Evolutionary conservation across 2,888 invertebrate genomes (phyloP).

Genomic region (Coenonympha arcania): DNA sequence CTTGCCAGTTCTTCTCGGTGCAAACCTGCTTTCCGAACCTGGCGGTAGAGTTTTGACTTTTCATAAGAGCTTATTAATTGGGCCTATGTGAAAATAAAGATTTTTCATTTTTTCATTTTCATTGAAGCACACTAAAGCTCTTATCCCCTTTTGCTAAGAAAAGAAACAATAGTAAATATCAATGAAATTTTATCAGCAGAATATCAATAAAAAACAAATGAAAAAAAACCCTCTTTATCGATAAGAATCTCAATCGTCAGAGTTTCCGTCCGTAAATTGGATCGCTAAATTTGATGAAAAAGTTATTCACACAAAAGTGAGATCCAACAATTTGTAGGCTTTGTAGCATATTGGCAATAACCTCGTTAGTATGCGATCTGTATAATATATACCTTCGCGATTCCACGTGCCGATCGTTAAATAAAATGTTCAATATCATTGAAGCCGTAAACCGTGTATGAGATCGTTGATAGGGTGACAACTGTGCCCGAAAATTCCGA

Average conservation of each 20-base stretch:
- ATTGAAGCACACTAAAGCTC: too few species aligned
- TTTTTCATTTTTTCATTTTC: too few species aligned
- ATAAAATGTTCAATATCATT: conserved; percentile 51
- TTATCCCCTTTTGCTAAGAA: too few species aligned
- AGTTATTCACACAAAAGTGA: neutral
- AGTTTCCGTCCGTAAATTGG: neutral
- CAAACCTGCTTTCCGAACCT: too few species aligned
- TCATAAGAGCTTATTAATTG: too few species aligned
- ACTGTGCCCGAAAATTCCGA: conserved; percentile 46
- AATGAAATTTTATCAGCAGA: too few species aligned
- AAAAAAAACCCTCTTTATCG: neutral
- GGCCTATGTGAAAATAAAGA: too few species aligned
- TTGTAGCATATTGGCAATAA: conserved; percentile 34
- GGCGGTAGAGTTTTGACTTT: too few species aligned
- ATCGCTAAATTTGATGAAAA: neutral
- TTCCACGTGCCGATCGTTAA: conserved; percentile 46
- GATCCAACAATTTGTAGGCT: conserved; percentile 18
- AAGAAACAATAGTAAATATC: too few species aligned
- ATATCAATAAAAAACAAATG: too few species aligned
- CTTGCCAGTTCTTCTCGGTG: too few species aligned
- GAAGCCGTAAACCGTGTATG: conserved; percentile 48
- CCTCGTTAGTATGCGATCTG: conserved; percentile 37
- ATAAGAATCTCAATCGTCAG: neutral
- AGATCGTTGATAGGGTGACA: conserved; percentile 52
- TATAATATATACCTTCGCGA: conserved; percentile 31